phyloP scores from a whole-genome alignment of 2,113 vertebrate species.

The Leptosomus discolor region DNA sequence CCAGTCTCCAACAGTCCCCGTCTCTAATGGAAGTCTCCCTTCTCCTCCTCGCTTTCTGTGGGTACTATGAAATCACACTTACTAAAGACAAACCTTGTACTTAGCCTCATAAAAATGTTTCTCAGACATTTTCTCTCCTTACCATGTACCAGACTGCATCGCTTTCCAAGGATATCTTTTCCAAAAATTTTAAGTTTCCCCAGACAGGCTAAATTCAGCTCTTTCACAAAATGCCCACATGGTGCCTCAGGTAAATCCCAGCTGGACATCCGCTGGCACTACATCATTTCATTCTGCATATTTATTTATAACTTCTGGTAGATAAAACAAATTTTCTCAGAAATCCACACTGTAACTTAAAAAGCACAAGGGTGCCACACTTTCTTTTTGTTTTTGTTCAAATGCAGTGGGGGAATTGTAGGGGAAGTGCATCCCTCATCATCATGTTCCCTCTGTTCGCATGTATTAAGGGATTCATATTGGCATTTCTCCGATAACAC shows the following conservation, averaged over 20 bases:
- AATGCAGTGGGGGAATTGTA: background rate
- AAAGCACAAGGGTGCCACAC: background rate
- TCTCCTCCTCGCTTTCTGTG: background rate
- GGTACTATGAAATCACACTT: background rate
- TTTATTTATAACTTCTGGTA: background rate
- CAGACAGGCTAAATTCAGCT: background rate
- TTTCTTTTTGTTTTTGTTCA: background rate
- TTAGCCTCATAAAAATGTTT: background rate
- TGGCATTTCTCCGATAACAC: background rate
- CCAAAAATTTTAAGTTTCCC: background rate
- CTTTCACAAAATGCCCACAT: background rate
- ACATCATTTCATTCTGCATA: background rate
- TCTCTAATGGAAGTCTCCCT: background rate
- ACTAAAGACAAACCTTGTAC: background rate
- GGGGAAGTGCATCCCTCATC: background rate
- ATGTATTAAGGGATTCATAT: fast-evolving
- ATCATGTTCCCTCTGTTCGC: background rate
- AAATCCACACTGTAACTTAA: background rate
- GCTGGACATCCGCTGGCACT: fast-evolving
- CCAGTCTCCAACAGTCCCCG: background rate
- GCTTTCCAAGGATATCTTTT: background rate
- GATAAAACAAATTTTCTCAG: background rate
- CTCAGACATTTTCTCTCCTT: background rate
- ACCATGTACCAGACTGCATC: background rate
- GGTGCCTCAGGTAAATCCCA: background rate